These are phyloP conservation scores for Pantelozetes paolii DNA, from an alignment of 2,888 invertebrate genomes.

Conservation along the genomic window DNA sequence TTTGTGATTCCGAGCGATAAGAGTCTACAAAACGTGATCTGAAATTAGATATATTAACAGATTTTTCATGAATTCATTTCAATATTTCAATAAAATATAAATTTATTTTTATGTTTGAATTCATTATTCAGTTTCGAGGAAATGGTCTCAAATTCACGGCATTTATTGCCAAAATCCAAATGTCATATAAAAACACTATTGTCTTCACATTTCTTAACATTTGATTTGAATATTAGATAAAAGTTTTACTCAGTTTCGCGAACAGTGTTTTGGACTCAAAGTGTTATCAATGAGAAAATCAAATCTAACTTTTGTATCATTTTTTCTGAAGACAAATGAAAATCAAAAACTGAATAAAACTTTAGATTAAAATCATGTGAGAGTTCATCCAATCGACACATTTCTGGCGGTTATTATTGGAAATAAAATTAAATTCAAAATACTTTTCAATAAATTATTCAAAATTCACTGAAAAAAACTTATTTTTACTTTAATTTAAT, in stretches of 20 bases:
- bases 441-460: too few relatives aligned
- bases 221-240: background rate
- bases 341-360: background rate
- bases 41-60: background rate
- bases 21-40: background rate
- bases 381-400: background rate
- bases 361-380: background rate
- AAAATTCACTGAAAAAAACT: too few relatives aligned
- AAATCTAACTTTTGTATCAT: background rate
- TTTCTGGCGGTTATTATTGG: background rate
- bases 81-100: background rate
- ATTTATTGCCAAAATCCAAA: background rate
- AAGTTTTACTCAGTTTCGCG: background rate
- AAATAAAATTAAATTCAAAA: too few relatives aligned
- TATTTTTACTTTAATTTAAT: too few relatives aligned
- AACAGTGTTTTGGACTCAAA: background rate
- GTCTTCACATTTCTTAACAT: background rate
- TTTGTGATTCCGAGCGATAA: slow-evolving; percentile 16
- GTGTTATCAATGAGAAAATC: background rate
- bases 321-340: background rate
- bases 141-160: background rate
- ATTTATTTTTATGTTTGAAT: background rate
- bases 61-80: background rate
- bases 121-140: background rate
- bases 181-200: background rate